A percentile compares a stretch with the other conserved stretches of the same genome.
Conservation (phyloP, 2,113 vertebrate species). For the Nycticryphes semicollaris region DNA sequence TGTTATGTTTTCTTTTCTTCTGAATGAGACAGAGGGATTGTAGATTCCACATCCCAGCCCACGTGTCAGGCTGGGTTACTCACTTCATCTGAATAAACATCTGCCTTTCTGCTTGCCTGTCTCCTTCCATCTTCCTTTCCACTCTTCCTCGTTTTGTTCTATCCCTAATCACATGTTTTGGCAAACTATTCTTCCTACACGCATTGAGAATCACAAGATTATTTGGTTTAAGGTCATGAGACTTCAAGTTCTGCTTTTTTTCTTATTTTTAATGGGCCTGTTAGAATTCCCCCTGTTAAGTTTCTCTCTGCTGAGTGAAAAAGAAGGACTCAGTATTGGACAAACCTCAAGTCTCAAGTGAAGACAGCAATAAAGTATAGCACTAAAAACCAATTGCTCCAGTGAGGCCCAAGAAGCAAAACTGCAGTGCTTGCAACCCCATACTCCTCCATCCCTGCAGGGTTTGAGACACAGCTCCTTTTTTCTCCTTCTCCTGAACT, state of each 20-base stretch:
- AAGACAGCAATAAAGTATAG: background rate
- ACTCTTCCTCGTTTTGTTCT: background rate
- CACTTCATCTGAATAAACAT: background rate
- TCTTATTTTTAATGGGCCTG: background rate
- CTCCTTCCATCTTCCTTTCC: background rate
- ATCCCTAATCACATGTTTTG: conserved; percentile 9
- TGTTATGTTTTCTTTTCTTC: background rate
- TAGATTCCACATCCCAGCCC: background rate
- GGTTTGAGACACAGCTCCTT: background rate
- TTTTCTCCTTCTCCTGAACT: background rate
- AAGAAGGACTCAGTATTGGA: background rate
- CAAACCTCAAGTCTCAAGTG: background rate
- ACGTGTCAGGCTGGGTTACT: background rate
- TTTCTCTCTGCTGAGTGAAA: background rate
- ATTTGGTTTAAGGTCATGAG: conserved; percentile 16
- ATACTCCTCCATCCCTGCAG: background rate
- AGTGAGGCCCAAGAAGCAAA: background rate
- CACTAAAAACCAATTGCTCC: background rate
- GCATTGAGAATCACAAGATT: conserved; percentile 1
- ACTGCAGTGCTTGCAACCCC: background rate
- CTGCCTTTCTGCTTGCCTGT: background rate
- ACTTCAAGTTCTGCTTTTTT: background rate
- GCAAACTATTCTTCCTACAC: background rate
- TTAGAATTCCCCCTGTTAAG: background rate
- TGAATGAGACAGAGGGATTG: background rate